A percentile compares a stretch with the other conserved stretches of the same genome.
phyloP scores from a whole-genome alignment of 2,797 vertebrate genomes.

The Sebastes ruberrimus region DNA sequence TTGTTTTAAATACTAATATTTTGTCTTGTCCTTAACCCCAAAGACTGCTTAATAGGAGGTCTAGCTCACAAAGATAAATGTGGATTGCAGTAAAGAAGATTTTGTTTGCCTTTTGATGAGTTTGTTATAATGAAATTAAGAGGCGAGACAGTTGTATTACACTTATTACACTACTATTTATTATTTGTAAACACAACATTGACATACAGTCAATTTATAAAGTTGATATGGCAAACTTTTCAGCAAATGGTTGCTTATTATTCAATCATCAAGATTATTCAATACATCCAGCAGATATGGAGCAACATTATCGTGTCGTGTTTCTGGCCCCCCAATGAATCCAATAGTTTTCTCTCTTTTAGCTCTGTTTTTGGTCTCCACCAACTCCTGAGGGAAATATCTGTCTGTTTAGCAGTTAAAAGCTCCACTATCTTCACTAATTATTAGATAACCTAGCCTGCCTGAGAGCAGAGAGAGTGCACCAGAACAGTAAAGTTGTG shows the following conservation, averaged over 20 bases:
- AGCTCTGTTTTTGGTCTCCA: no score
- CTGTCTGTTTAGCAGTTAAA: no score
- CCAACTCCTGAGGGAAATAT: no score
- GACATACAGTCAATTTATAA: background rate
- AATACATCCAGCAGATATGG: background rate
- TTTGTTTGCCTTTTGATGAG: background rate
- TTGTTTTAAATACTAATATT: background rate
- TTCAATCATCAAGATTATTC: background rate
- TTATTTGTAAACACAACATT: background rate
- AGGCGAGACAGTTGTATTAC: background rate
- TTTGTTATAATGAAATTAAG: background rate
- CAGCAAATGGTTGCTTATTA: background rate
- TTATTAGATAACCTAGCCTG: no score
- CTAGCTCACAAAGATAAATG: background rate
- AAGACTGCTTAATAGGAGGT: background rate
- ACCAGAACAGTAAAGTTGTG: no score
- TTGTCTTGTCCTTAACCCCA: background rate
- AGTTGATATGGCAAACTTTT: background rate
- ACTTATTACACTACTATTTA: no score
- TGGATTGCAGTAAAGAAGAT: background rate
- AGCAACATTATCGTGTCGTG: background rate
- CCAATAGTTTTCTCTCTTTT: no score
- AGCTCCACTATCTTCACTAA: no score
- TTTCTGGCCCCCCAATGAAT: no score
- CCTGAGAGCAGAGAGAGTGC: no score